phyloP scores from a whole-genome alignment of 2,888 invertebrate species.

The Mamestra brassicae region DNA sequence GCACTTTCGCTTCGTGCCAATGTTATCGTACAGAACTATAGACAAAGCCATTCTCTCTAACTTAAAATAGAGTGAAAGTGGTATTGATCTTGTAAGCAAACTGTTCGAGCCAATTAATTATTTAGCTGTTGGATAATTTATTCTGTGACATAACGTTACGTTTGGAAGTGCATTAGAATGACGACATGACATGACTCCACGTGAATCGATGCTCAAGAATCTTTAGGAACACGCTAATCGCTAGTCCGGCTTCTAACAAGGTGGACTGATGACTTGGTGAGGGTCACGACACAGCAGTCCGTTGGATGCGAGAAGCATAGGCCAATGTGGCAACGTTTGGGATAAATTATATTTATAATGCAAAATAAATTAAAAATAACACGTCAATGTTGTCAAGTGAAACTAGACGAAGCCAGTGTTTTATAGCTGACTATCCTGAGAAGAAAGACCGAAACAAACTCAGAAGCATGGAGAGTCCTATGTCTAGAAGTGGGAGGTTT shows the following conservation, averaged over 20 bases:
- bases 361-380: too few species aligned
- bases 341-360: too few species aligned
- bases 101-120: constrained; percentile 20
- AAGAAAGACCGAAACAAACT: too few species aligned
- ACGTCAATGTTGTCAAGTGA: too few species aligned
- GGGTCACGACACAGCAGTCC: neutral
- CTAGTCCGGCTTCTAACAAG: neutral
- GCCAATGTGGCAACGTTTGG: too few species aligned
- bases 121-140: neutral
- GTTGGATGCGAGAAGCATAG: neutral
- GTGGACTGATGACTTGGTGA: neutral
- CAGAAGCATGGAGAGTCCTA: too few species aligned
- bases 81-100: constrained; percentile 23
- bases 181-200: too few species aligned
- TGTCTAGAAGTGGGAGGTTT: neutral
- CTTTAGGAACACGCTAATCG: neutral
- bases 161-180: neutral
- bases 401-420: too few species aligned
- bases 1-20: constrained; percentile 39
- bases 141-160: neutral
- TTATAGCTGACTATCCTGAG: too few species aligned
- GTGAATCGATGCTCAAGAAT: neutral
- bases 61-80: constrained; percentile 44
- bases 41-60: constrained; percentile 27
- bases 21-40: constrained; percentile 3